A percentile compares a stretch with the other conserved stretches of the same genome.
phyloP scores from a whole-genome alignment of 2,888 invertebrate genomes.

The Scaptomyza reducta region DNA sequence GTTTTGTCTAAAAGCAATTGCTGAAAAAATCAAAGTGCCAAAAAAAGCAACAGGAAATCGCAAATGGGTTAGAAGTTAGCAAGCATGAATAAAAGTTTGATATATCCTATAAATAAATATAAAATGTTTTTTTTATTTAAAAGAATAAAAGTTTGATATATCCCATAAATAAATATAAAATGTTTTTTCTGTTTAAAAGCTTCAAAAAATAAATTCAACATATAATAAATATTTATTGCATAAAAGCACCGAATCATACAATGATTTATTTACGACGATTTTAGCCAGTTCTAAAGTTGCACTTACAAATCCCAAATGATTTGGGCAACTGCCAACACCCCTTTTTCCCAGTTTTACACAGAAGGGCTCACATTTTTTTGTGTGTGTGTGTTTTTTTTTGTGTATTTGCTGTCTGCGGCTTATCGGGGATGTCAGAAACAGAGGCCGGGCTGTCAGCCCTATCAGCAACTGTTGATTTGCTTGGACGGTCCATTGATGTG shows the following conservation, averaged over 20 bases:
- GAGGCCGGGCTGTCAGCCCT: constrained; percentile 2
- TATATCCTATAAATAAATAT: constrained; percentile 2
- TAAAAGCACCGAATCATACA: too few species aligned
- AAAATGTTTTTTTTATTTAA: too few species aligned
- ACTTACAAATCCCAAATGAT: too few species aligned
- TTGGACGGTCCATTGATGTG: constrained; percentile 38
- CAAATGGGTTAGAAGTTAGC: neutral
- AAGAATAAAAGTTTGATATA: neutral
- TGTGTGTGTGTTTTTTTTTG: neutral
- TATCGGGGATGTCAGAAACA: constrained; percentile 27
- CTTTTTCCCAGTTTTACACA: neutral
- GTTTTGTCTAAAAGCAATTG: neutral
- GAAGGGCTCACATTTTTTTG: neutral
- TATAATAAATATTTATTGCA: too few species aligned
- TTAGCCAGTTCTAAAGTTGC: too few species aligned
- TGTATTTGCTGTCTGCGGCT: constrained; percentile 33
- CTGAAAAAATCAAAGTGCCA: neutral
- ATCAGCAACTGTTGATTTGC: constrained; percentile 36
- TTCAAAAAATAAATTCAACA: too few species aligned
- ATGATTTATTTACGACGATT: too few species aligned
- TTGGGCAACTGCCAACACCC: neutral
- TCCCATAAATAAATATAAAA: neutral
- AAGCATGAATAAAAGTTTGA: neutral
- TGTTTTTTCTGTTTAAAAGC: too few species aligned
- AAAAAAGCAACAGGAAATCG: constrained; percentile 2